Base-by-base conservation (phyloP, 2,888 invertebrate genomes). In the Dasysyrphus tricinctus region DNA sequence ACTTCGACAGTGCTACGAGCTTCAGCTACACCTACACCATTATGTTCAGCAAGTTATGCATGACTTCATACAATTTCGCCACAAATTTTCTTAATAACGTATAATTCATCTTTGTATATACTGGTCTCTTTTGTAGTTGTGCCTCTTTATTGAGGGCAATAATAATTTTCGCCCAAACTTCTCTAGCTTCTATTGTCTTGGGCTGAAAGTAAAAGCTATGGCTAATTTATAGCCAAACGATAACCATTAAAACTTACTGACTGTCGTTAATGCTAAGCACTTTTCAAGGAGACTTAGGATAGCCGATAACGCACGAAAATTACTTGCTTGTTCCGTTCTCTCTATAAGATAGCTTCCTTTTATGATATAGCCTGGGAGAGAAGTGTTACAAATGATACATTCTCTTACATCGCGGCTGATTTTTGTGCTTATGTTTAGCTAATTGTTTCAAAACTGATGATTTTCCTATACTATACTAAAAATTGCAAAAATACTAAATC, bases 201-300 rank as follows among this genome's bases (percentile, higher is more conserved):
- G n/a, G n/a, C 44, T 44, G 2, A n/a, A 44, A 14, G 14, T 42
- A 14, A 42, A 44, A 44, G 44, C 42, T 42, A 7, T 39, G 12
- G 14, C 61, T 61, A 61, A 79, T 83, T 79, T 79, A 75, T 79
- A 59, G 37, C 88, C 88, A 80, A 83, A 87, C 16, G 78, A 85
- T 85, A 44, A 56, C 1, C 88, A 88, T 90, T 89, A 89, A 88
- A 88, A 80, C 88, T 88, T 89, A 90, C 89, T 89, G 88, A 88
- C 88, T 88, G 88, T 88, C 89, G 88, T 89, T 89, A 89, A 88
- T 88, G 88, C 86, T 88, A 89, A 89, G 88, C 88, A 88, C 89
- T 88, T 82, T 84, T 81, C 72, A 67, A 72, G 7, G n/a, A 44
- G n/a, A 73, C 12, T 1, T 19, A 39, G 47, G 44, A 69, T 54